Evolutionary conservation across 2,888 invertebrate species (phyloP).

Genomic region (Craniophora ligustri): DNA sequence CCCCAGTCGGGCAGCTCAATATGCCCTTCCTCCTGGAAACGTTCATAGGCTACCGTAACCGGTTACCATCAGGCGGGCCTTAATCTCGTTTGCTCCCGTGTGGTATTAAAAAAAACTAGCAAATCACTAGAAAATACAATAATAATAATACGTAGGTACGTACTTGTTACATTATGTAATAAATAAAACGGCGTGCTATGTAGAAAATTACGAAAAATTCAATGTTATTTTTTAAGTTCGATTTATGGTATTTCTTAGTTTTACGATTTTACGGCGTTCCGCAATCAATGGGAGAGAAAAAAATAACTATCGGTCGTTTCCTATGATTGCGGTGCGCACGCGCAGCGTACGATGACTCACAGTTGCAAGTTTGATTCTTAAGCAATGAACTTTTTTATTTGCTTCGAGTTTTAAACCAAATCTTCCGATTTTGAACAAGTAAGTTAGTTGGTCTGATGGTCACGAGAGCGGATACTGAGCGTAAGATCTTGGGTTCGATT

Average conservation of each 20-base stretch:
- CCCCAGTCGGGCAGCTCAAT: too few species aligned
- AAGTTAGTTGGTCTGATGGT: too few species aligned
- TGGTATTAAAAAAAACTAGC: too few species aligned
- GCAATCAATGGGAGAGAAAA: conserved; percentile 65
- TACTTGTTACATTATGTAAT: background rate
- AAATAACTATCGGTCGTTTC: conserved; percentile 60
- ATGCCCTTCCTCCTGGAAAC: too few species aligned
- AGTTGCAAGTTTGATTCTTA: conserved; percentile 15
- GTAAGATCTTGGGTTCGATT: too few species aligned
- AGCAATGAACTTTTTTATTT: conserved; percentile 4
- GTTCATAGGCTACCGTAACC: too few species aligned
- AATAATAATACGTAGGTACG: too few species aligned
- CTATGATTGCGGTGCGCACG: conserved; percentile 58
- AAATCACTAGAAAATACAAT: too few species aligned
- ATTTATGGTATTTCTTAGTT: conserved; percentile 56
- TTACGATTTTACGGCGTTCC: conserved; percentile 72
- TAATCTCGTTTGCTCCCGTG: too few species aligned
- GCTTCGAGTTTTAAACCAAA: background rate
- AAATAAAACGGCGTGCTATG: conserved; percentile 20
- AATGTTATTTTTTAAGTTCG: conserved; percentile 45
- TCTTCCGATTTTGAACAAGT: too few species aligned
- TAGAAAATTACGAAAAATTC: conserved; percentile 25
- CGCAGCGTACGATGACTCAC: conserved; percentile 16
- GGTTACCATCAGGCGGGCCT: too few species aligned
- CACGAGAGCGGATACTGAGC: too few species aligned